A percentile compares a stretch with the other conserved stretches of the same genome.
Conservation (phyloP, 1,140 invertebrate species). For the Drosophila guanche region DNA sequence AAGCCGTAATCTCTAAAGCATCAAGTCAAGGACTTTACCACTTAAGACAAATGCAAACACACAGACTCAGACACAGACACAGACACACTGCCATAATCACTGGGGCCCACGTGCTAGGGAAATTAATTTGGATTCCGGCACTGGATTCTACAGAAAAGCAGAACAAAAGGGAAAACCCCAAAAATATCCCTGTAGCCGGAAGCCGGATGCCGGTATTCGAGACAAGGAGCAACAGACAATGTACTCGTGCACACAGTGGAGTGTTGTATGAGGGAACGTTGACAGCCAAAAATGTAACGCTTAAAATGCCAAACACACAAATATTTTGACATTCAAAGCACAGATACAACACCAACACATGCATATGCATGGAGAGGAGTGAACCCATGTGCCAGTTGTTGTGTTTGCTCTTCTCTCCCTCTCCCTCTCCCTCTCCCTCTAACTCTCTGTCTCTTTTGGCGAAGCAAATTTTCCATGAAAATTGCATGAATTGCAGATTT, state of each 20-base stretch:
- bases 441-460: slow-evolving; percentile 39
- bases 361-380: slow-evolving; percentile 17
- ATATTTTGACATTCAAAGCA: slow-evolving; percentile 79
- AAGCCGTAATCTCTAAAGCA: slow-evolving; percentile 46
- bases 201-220: slow-evolving; percentile 4
- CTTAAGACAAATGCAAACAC: slow-evolving; percentile 53
- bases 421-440: slow-evolving; percentile 25
- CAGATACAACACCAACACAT: slow-evolving; percentile 29
- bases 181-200: slow-evolving; percentile 14
- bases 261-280: slow-evolving; percentile 49
- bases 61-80: slow-evolving; percentile 23
- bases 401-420: slow-evolving; percentile 27
- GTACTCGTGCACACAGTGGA: slow-evolving; percentile 10
- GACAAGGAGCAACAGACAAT: slow-evolving; percentile 30
- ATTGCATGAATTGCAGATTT: slow-evolving; percentile 82
- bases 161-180: slow-evolving; percentile 11
- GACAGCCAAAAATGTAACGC: slow-evolving; percentile 79
- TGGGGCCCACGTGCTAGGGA: slow-evolving; percentile 59
- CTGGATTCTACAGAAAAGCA: slow-evolving; percentile 23
- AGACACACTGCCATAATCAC: slow-evolving; percentile 46
- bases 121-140: slow-evolving; percentile 62
- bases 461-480: slow-evolving; percentile 81
- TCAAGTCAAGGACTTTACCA: slow-evolving; percentile 54
- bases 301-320: slow-evolving; percentile 79
- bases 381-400: slow-evolving; percentile 24